Evolutionary conservation across 2,113 vertebrate genomes (phyloP), one percentile per base, ranked within the genome.

Genomic region (Semicossyphus pulcher): DNA sequence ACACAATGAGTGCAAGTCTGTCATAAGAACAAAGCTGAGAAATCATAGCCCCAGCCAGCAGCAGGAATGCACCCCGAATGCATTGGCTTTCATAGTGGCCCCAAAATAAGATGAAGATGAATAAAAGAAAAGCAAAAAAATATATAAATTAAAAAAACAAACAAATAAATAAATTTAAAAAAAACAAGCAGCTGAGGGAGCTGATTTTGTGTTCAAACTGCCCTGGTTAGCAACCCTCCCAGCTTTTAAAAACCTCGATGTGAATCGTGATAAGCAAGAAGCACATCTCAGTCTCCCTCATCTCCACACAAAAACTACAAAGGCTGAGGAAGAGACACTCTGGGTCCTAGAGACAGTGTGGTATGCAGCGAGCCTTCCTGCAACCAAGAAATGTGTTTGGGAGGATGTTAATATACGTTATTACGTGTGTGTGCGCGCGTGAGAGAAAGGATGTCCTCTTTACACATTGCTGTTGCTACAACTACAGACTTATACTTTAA

Each of bases 301-400:
- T 79, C 75, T 72, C 71, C 36, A 79, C 86, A 77, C 65, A 74
- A 84, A 86, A 91, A 93, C 89, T 92, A 91, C 91, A 90, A 85
- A 91, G 90, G 84, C 73, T 91, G 76, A 73, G 63, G 66, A 63
- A 77, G 68, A 73, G 44, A 58, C 59, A 26, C 45, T 53, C 91
- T 78, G 93, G 94, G 94, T 94, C 93, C 93, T 94, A 94, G 61
- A 91, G 92, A 31, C 29, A 67, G 90, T 59, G 42, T 51, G 31
- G 23, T 82, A 49, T 70, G 21, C 26, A 57, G 25, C 23, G 5
- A 72, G 29, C 25, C 49, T 23, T 25, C 23, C 21, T 60, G 37
- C 44, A 63, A 16, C 41, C 20, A 4, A 36, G 42, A 69, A 21
- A 23, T 36, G 5, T 37, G 14, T n/a, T 34, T 39, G 48, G 42